Conservation (phyloP, 2,888 invertebrate genomes). For the Coleophora deauratella region DNA sequence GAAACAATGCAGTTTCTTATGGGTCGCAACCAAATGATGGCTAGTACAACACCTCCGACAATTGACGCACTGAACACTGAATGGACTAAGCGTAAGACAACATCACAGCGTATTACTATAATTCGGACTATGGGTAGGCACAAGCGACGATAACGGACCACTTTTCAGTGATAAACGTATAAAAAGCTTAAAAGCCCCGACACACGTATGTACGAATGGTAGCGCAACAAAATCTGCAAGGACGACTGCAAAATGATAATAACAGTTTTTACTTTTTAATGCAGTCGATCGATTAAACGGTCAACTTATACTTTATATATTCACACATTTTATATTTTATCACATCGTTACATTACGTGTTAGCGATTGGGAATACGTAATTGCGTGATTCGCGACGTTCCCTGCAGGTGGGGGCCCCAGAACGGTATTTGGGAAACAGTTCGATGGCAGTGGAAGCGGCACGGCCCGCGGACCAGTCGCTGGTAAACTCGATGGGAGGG, state of each 20-base stretch:
- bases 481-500: slow-evolving; percentile 54
- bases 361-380: slow-evolving; percentile 16
- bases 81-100: slow-evolving; percentile 67
- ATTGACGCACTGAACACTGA: slow-evolving; percentile 60
- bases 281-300: slow-evolving; percentile 67
- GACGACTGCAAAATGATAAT: slow-evolving; percentile 52
- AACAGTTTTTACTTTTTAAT: slow-evolving; percentile 63
- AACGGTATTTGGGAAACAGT: slow-evolving; percentile 61
- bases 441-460: slow-evolving; percentile 64
- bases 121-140: slow-evolving; percentile 27
- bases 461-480: slow-evolving; percentile 60
- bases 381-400: slow-evolving; percentile 44
- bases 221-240: slow-evolving; percentile 59
- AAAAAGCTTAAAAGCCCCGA: slow-evolving; percentile 36
- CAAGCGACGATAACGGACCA: slow-evolving; percentile 29
- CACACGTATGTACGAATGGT: too few species aligned
- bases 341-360: slow-evolving; percentile 26
- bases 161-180: slow-evolving; percentile 28
- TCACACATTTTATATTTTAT: slow-evolving; percentile 36
- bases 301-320: slow-evolving; percentile 46
- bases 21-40: slow-evolving; percentile 58
- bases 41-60: slow-evolving; percentile 53
- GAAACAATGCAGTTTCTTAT: slow-evolving; percentile 41
- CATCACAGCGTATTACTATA: slow-evolving; percentile 40
- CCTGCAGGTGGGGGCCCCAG: slow-evolving; percentile 45